Conservation (phyloP, 2,113 vertebrate species). For the Indicator indicator region DNA sequence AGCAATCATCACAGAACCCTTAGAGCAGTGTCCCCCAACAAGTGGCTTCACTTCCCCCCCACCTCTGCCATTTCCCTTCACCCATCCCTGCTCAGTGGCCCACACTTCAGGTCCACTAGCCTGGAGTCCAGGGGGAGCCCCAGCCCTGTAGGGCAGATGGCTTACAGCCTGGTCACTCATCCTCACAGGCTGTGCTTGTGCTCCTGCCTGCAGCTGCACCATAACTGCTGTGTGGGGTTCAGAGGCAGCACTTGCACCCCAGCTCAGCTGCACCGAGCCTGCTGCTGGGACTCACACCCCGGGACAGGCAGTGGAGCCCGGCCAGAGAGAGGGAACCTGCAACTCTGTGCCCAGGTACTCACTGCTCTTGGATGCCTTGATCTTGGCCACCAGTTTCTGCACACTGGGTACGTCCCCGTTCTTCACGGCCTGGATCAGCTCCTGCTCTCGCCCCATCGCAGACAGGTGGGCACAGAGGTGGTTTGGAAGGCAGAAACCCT, state of each 20-base stretch:
- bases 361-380: constrained; percentile 83
- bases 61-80: not conserved
- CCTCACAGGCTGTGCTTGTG: not conserved
- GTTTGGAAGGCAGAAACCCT: not conserved
- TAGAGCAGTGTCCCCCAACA: not conserved
- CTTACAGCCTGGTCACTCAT: not conserved
- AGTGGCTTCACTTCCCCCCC: rapidly evolving
- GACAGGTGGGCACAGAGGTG: not conserved
- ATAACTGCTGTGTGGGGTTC: rapidly evolving
- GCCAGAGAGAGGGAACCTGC: not conserved
- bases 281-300: rapidly evolving
- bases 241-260: not conserved
- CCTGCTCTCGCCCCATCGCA: constrained; percentile 81
- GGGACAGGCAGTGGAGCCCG: rapidly evolving
- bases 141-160: not conserved
- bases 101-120: not conserved
- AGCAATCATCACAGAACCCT: not conserved
- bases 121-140: not conserved
- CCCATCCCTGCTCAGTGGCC: not conserved
- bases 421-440: constrained; percentile 82
- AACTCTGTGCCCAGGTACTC: constrained; percentile 46
- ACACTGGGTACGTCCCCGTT: constrained; percentile 77
- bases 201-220: rapidly evolving
- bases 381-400: constrained; percentile 82
- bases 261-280: rapidly evolving